Conservation (phyloP, 2,113 vertebrate genomes). For the Gobio gobio region DNA sequence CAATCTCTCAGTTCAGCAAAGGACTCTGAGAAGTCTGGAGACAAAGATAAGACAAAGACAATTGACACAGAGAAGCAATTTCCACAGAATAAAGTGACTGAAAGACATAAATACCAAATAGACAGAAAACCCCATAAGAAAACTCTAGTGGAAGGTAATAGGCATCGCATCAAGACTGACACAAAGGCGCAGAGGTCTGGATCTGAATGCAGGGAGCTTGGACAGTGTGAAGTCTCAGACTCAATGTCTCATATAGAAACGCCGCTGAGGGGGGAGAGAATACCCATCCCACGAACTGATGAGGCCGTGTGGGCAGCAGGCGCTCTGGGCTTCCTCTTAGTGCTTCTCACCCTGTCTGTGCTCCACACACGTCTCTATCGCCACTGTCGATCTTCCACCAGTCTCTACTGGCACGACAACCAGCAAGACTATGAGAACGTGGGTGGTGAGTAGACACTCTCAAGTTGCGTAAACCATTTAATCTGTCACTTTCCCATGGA, state of each 20-base stretch:
- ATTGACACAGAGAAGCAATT: neutral
- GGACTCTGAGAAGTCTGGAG: neutral
- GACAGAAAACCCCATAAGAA: constrained; percentile 2
- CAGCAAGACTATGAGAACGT: constrained; percentile 76
- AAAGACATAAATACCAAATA: neutral
- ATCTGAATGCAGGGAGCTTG: neutral
- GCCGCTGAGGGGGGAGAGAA: neutral
- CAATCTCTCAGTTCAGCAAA: neutral
- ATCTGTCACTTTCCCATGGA: neutral
- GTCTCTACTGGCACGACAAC: constrained; percentile 83
- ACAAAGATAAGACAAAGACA: neutral
- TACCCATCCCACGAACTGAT: constrained; percentile 76
- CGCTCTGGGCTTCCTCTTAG: constrained; percentile 84
- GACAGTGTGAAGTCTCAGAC: constrained; percentile 1
- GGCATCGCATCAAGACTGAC: constrained; percentile 50
- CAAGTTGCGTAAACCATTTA: neutral
- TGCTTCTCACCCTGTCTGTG: constrained; percentile 76
- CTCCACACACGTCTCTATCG: constrained; percentile 82
- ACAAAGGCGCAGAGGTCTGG: constrained; percentile 3
- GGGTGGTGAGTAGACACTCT: constrained; percentile 64
- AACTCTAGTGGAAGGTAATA: neutral
- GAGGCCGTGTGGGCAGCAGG: constrained; percentile 88
- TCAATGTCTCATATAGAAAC: neutral
- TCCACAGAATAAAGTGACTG: neutral
- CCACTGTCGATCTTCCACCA: constrained; percentile 79